Conservation (phyloP, 1,140 invertebrate genomes). For the Drosophila oshimai region DNA sequence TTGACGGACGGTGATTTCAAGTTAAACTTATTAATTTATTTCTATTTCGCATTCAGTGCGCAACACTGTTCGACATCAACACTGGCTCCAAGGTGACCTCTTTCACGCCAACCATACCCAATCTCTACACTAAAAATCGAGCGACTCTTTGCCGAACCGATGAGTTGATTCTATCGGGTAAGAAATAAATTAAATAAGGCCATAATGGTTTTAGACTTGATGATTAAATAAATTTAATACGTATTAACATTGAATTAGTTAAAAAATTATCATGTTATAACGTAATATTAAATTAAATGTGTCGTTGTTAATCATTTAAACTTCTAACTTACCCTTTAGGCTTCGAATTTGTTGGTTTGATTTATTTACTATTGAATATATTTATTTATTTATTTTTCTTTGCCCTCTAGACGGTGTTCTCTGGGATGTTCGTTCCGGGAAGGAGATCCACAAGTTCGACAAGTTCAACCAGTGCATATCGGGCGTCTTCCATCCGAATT, state of each 20-base stretch:
- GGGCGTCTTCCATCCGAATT: slow-evolving; percentile 98
- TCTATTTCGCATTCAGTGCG: slow-evolving; percentile 83
- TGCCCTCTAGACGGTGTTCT: slow-evolving; percentile 91
- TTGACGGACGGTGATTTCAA: no score
- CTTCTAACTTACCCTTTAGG: no score
- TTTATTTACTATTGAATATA: no score
- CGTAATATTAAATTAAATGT: no score
- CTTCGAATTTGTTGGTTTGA: no score
- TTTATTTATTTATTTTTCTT: background rate
- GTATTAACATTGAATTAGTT: no score
- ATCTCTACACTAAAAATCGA: slow-evolving; percentile 96
- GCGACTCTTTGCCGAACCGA: slow-evolving; percentile 97
- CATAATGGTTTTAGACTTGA: no score
- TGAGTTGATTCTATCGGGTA: slow-evolving; percentile 93
- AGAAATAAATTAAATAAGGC: slow-evolving; percentile 3
- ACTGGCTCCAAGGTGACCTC: slow-evolving; percentile 90
- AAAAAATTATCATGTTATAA: no score
- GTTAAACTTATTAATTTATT: slow-evolving; percentile 8
- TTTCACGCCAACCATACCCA: slow-evolving; percentile 91
- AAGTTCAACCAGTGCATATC: slow-evolving; percentile 97
- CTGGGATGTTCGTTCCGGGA: slow-evolving; percentile 95
- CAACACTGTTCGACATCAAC: slow-evolving; percentile 92
- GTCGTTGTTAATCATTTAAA: no score
- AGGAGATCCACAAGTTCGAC: slow-evolving; percentile 98
- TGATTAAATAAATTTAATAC: no score